Evolutionary conservation across 1,140 invertebrate species (phyloP).

Genomic region (Gryllus bimaculatus): DNA sequence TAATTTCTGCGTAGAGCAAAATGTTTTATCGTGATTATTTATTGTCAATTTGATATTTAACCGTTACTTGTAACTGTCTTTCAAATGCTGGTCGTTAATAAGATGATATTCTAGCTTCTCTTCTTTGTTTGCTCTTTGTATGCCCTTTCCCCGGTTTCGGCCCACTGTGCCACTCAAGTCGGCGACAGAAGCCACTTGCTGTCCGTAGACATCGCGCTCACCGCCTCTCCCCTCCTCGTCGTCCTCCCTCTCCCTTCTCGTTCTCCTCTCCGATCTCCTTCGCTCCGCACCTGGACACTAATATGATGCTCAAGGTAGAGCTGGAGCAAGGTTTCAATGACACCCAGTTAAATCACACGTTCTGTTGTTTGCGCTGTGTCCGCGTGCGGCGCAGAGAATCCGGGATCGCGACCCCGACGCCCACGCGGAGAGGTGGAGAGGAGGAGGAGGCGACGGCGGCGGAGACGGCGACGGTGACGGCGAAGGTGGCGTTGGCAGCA

Average conservation of each 20-base stretch:
- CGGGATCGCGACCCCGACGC: background rate
- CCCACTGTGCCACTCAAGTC: too few relatives aligned
- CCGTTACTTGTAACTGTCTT: too few relatives aligned
- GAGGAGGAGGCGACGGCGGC: too few relatives aligned
- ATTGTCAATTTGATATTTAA: too few relatives aligned
- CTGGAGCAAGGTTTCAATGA: background rate
- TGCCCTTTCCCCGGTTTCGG: too few relatives aligned
- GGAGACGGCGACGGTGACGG: background rate
- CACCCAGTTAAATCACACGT: conserved; percentile 3
- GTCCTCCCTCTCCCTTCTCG: background rate
- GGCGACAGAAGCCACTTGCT: background rate
- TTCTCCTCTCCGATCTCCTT: background rate
- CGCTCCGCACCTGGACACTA: background rate
- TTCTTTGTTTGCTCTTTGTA: too few relatives aligned
- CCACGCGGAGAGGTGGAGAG: too few relatives aligned
- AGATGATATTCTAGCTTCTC: too few relatives aligned
- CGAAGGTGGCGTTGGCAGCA: background rate
- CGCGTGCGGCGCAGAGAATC: background rate
- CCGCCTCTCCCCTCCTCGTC: background rate
- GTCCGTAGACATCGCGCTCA: background rate
- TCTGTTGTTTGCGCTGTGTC: background rate
- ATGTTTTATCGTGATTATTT: too few relatives aligned
- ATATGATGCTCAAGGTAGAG: conserved; percentile 1
- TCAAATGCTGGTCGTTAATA: too few relatives aligned
- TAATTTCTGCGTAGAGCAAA: too few relatives aligned